Evolutionary conservation across 2,797 vertebrate species (phyloP).

Genomic region (Rhabdomys pumilio): DNA sequence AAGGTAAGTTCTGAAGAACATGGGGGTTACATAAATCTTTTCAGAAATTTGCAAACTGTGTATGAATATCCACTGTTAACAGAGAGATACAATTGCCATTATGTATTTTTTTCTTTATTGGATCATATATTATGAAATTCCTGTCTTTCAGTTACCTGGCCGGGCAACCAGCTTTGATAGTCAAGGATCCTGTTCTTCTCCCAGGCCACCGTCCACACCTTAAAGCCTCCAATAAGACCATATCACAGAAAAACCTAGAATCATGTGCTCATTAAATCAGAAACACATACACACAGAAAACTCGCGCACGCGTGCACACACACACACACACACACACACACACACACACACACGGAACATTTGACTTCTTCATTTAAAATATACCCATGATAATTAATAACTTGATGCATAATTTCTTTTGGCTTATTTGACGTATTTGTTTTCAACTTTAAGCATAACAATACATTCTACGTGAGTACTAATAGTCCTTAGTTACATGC

Average conservation of each 20-base stretch:
- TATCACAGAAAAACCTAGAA: conserved; percentile 4
- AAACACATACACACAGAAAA: background rate
- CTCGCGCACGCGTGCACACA: no score
- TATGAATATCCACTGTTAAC: background rate
- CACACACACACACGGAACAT: conserved; percentile 65
- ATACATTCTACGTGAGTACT: conserved; percentile 79
- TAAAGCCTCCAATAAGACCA: conserved; percentile 82
- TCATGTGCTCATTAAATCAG: conserved; percentile 65
- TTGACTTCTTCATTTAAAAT: conserved; percentile 81
- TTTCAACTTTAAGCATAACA: conserved; percentile 75
- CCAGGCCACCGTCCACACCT: conserved; percentile 94
- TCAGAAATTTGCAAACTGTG: background rate
- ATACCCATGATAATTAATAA: conserved; percentile 77
- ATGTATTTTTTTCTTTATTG: background rate
- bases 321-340: no score
- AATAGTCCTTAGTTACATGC: conserved; percentile 69
- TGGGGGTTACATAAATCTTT: background rate
- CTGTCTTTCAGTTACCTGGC: conserved; percentile 94
- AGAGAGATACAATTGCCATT: background rate
- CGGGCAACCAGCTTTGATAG: conserved; percentile 98
- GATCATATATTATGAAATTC: conserved; percentile 74
- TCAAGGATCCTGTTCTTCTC: conserved; percentile 97
- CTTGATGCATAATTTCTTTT: conserved; percentile 65
- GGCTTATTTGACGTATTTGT: conserved; percentile 74
- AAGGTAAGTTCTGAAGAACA: background rate